Percentiles rank a stretch among this genome's conserved stretches.
Conservation (phyloP, 35 echinoderm and acorn worm genomes). For the Amphiura filiformis region DNA sequence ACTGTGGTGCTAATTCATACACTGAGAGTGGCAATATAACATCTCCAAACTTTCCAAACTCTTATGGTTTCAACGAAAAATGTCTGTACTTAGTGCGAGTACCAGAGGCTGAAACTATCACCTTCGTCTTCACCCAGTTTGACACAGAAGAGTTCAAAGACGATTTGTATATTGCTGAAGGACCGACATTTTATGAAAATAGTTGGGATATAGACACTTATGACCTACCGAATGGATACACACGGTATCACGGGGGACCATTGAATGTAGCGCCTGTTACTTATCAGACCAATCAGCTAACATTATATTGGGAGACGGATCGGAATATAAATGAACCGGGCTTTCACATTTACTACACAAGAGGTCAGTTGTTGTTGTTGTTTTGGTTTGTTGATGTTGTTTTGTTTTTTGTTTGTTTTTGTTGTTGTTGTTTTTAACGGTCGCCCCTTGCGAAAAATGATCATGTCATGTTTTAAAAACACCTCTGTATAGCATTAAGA, state of each 20-base stretch:
- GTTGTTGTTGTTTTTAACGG: too few species aligned
- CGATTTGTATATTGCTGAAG: conserved; percentile 9
- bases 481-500: too few species aligned
- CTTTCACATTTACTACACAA: conserved; percentile 27
- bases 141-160: conserved; percentile 17
- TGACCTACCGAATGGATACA: background rate
- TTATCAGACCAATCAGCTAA: conserved; percentile 29
- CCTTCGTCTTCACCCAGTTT: background rate
- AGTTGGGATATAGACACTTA: background rate
- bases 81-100: conserved; percentile 27
- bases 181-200: background rate
- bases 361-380: conserved; percentile 34
- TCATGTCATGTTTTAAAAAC: too few species aligned
- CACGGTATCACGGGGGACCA: background rate
- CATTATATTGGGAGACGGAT: conserved; percentile 36
- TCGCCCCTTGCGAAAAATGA: too few species aligned
- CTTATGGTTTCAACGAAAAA: background rate
- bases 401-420: too few species aligned
- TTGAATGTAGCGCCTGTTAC: background rate
- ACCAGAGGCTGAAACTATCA: conserved; percentile 21
- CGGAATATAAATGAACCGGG: conserved; percentile 22
- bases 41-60: conserved; percentile 21
- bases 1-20: conserved; percentile 5
- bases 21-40: conserved; percentile 8
- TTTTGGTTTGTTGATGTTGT: too few species aligned